phyloP scores from a whole-genome alignment of 2,113 vertebrate genomes.

The Oncorhynchus keta region DNA sequence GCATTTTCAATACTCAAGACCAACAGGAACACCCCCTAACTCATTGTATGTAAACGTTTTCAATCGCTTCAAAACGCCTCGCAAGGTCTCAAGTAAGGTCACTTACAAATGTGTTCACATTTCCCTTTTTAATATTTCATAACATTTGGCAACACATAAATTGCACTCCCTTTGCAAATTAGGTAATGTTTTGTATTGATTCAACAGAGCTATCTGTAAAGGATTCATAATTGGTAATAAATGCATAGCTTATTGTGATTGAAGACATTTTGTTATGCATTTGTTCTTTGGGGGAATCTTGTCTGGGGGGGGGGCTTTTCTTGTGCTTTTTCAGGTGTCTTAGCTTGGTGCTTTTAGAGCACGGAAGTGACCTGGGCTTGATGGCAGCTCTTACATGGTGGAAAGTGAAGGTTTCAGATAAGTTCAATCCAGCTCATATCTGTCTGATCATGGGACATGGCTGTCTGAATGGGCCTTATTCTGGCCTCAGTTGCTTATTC shows the following conservation, averaged over 20 bases:
- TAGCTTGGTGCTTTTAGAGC: constrained; percentile 75
- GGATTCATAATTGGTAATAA: constrained; percentile 75
- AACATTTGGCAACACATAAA: constrained; percentile 53
- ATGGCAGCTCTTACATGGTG: constrained; percentile 73
- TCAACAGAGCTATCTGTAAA: constrained; percentile 77
- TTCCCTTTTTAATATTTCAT: constrained; percentile 29
- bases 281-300: constrained; percentile 67
- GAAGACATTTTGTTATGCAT: constrained; percentile 77
- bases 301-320: constrained; percentile 74
- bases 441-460: constrained; percentile 17
- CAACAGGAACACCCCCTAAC: constrained; percentile 71
- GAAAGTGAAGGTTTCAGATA: constrained; percentile 74
- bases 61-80: constrained; percentile 68
- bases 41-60: constrained; percentile 72
- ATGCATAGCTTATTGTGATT: constrained; percentile 78
- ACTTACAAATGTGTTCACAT: constrained; percentile 61
- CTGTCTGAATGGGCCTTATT: constrained; percentile 30
- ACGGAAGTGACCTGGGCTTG: constrained; percentile 71
- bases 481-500: constrained; percentile 30
- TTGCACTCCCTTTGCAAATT: constrained; percentile 71
- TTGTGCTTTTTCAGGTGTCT: constrained; percentile 82
- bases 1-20: constrained; percentile 72
- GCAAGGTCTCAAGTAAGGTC: constrained; percentile 62
- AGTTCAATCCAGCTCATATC: constrained; percentile 70
- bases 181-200: constrained; percentile 69